These are phyloP conservation scores for Climacteris rufus DNA, from an alignment of 2,113 vertebrate genomes.

Conservation along the genomic window DNA sequence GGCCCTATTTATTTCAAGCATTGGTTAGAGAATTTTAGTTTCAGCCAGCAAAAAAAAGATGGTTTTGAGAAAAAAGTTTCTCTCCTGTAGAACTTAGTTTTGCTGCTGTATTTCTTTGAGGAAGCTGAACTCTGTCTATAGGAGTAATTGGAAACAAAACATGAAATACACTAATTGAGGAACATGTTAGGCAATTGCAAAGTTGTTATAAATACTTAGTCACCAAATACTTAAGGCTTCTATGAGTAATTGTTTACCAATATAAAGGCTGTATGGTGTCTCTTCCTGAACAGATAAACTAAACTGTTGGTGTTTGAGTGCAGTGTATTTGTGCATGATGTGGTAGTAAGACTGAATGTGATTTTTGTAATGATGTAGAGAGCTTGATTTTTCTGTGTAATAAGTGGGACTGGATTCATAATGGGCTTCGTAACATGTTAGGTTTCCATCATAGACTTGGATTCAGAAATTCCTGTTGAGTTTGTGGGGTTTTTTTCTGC, in stretches of 20 bases:
- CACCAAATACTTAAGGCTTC: not conserved
- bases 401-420: not conserved
- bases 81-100: not conserved
- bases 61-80: not conserved
- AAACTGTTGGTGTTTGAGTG: not conserved
- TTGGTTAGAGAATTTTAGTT: not conserved
- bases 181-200: not conserved
- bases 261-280: not conserved
- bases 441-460: not conserved
- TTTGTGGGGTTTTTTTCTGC: not conserved
- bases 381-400: not conserved
- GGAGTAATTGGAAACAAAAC: not conserved
- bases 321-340: not conserved
- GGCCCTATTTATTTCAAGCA: not conserved
- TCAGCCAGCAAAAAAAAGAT: not conserved
- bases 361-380: not conserved
- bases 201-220: not conserved
- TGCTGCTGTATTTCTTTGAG: not conserved
- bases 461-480: not conserved
- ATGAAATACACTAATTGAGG: not conserved
- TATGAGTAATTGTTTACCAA: not conserved
- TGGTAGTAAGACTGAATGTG: not conserved
- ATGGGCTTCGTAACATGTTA: not conserved
- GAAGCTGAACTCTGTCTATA: not conserved
- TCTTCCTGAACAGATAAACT: not conserved